Base-by-base conservation (phyloP, 2,888 invertebrate species). In the Hydraecia micacea region DNA sequence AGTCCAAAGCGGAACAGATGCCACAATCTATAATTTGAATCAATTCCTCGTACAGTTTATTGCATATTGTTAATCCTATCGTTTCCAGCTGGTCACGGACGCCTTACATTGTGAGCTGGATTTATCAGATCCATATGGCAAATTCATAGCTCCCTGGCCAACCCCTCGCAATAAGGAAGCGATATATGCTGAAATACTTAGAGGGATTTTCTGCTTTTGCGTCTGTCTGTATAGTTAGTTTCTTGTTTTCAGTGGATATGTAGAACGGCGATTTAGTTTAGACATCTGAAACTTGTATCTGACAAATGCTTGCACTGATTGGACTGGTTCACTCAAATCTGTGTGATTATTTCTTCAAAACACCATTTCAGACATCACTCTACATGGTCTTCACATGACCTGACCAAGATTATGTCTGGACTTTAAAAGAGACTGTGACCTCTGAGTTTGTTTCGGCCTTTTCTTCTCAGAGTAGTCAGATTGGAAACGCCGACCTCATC, bases 31-130 rank as follows among this genome's bases (percentile, higher is more conserved):
- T 85, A 87, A 87, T 89, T 87, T 84, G 81, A 87, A 88, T 89
- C 89, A 85, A 88, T 89, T 86, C 80, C 70, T 83, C 69, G 86
- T 58, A 80, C 67, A 75, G 77, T 89, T 88, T 89, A 88, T 89
- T 89, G 85, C 83, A 88, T 86, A 88, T 87, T 88, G 89, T 88
- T 86, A 87, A 72, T 77, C 36, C 79, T 79, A 87, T 86, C 87
- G 78, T 77, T 70, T 65, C 28, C 49, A 73, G 79, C 70, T 74
- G 78, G 81, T 79, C 87, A 78, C 81, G 82, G 84, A 72, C 58
- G 79, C 73, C 69, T 78, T 77, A 58, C 77, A 84, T 81, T 86
- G 75, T 84, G 75, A 67, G 63, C 69, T 68, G 73, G 11, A 71
- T 39, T 82, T 88, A 89, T 89, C 89, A 79, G 89, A 89, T 88